phyloP scores from a whole-genome alignment of 2,113 vertebrate genomes.

The Eptesicus fuscus region DNA sequence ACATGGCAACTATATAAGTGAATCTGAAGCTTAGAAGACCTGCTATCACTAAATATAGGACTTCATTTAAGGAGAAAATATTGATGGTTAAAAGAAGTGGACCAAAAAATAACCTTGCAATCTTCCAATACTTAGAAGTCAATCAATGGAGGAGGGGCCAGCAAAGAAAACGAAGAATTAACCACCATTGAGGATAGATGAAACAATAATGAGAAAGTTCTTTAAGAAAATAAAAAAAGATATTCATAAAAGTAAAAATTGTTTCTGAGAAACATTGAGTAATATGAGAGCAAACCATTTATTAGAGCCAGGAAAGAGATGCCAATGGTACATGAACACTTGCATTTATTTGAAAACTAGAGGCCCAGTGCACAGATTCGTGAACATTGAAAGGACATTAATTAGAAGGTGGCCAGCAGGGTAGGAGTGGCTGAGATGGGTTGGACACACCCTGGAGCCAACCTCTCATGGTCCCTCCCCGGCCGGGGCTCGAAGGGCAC shows the following conservation, averaged over 20 bases:
- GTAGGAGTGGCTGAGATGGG: too few relatives aligned
- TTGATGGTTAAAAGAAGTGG: not conserved
- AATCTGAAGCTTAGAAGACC: not conserved
- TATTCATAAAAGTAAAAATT: slow-evolving; percentile 11
- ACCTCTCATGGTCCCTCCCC: too few relatives aligned
- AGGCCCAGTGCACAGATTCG: too few relatives aligned
- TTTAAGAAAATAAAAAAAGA: not conserved
- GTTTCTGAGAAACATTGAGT: not conserved
- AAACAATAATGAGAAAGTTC: not conserved
- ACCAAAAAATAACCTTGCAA: not conserved
- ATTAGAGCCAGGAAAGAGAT: not conserved
- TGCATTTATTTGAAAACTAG: not conserved
- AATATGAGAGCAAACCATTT: not conserved
- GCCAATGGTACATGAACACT: not conserved
- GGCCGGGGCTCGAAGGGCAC: too few relatives aligned
- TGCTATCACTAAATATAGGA: not conserved
- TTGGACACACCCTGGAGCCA: too few relatives aligned
- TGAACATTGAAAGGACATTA: too few relatives aligned
- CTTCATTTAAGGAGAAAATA: not conserved
- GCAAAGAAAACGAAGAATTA: not conserved
- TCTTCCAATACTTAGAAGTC: not conserved
- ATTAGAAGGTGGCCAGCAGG: too few relatives aligned
- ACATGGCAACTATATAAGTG: not conserved
- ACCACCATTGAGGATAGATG: not conserved
- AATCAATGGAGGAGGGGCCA: not conserved